Conservation (phyloP, 2,113 vertebrate genomes). For the Chloropsis hardwickii region DNA sequence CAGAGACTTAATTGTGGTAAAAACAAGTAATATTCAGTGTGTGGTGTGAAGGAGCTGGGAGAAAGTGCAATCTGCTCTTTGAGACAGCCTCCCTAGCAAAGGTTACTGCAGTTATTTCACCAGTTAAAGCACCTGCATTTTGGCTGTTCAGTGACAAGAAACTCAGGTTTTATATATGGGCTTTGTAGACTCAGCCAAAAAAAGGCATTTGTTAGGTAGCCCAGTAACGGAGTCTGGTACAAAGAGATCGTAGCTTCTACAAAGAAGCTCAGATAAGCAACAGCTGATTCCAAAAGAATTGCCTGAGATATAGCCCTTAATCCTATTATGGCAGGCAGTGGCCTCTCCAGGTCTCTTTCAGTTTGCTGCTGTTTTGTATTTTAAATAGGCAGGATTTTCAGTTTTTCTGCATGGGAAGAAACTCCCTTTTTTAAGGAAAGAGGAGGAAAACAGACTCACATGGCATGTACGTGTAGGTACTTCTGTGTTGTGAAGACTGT, state of each 20-base stretch:
- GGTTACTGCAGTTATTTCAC: neutral
- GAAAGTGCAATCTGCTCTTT: neutral
- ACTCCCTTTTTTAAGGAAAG: neutral
- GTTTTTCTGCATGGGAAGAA: neutral
- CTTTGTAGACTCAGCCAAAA: slow-evolving; percentile 1
- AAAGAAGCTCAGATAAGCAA: slow-evolving; percentile 53
- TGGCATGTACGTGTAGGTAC: rapidly evolving
- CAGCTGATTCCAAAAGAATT: slow-evolving; percentile 46
- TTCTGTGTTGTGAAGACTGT: neutral
- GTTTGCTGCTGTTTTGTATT: slow-evolving; percentile 8
- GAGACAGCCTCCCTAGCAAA: neutral
- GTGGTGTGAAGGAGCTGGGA: neutral
- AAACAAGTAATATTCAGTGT: neutral
- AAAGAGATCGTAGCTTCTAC: slow-evolving; percentile 9
- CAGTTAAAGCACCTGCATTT: slow-evolving; percentile 2
- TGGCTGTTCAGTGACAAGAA: neutral
- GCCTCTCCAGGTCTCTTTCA: neutral
- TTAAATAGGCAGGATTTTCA: neutral
- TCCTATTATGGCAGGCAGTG: slow-evolving; percentile 14
- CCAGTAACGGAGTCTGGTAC: slow-evolving; percentile 21
- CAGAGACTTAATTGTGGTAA: slow-evolving; percentile 4
- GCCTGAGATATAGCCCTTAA: slow-evolving; percentile 42
- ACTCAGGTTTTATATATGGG: neutral
- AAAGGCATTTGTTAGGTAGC: slow-evolving; percentile 9
- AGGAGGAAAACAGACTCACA: neutral